Evolutionary conservation across 2,113 vertebrate species (phyloP), one percentile per base, ranked within the genome.

Genomic region (Fulmarus glacialis): DNA sequence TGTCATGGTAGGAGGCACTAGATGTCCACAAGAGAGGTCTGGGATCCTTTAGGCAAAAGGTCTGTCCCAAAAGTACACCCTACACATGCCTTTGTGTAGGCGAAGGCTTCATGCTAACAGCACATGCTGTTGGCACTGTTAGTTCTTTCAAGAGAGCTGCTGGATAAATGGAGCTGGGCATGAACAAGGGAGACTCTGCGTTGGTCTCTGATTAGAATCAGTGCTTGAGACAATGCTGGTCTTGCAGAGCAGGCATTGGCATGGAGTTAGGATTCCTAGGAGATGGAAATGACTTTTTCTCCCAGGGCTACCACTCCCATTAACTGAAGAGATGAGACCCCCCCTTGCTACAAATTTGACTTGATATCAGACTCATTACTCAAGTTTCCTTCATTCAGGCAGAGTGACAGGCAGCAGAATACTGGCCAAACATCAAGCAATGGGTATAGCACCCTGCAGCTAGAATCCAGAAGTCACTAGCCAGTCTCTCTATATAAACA

Each of bases 131-230:
- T 67, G 63, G 40, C 80, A 26, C 55, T 67, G 23, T 36, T 14
- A 50, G 75, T 63, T 89, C 81, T 90, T 70, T 48, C 15, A 55
- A 73, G 72, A 52, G 56, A 87, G 71, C 55, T 89, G 83, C 77
- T 75, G 89, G 43, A 36, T 55, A 91, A 95, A 84, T 72, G 72
- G 26, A 84, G 36, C 77, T 96, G 89, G 53, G 29, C 52, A 82
- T 34, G 30, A 87, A 43, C 56, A 64, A 87, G 91, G 30, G 72
- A 89, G 59, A 22, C 93, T 87, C 89, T 40, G 91, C 75, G 1
- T 95, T 95, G 83, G 92, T 97, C 93, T 81, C 89, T 91, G 93
- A 91, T 94, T 95, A 94, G 70, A 97, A 95, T 96, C 95, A 95
- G 94, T 34, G 42, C 77, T 84, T 81, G 47, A 97, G 89, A 97